Evolutionary conservation across 2,797 vertebrate genomes (phyloP).

Genomic region (Bovichtus variegatus): DNA sequence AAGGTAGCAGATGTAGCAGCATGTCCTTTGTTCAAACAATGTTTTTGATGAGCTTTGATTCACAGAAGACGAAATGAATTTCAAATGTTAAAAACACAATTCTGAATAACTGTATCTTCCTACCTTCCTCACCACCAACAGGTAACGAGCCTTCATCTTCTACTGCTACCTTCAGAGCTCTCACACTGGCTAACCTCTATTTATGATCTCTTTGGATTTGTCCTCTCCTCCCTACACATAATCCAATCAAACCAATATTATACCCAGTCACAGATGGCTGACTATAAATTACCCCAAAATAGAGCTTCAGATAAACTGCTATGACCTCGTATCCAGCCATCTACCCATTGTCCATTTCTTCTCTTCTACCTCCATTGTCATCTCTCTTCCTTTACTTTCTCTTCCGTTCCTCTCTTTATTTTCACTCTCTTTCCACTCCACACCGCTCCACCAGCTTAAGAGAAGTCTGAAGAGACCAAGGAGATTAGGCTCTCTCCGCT

Average conservation of each 20-base stretch:
- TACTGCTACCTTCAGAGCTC: neutral
- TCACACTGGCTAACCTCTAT: constrained; percentile 22
- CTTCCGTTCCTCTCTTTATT: constrained; percentile 18
- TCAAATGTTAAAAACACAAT: constrained; percentile 5
- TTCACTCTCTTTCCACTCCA: constrained; percentile 53
- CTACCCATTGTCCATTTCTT: constrained; percentile 12
- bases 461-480: constrained; percentile 59
- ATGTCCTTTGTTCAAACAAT: constrained; percentile 12
- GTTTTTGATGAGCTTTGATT: constrained; percentile 25
- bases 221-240: constrained; percentile 39
- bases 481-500: constrained; percentile 70
- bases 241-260: constrained; percentile 37
- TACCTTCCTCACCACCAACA: constrained; percentile 19
- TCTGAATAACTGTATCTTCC: neutral
- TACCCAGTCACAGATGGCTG: constrained; percentile 42
- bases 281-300: constrained; percentile 53
- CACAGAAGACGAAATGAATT: constrained; percentile 17
- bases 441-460: constrained; percentile 59
- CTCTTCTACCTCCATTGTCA: constrained; percentile 10
- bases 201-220: constrained; percentile 36
- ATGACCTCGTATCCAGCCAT: constrained; percentile 4
- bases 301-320: constrained; percentile 19
- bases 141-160: constrained; percentile 3
- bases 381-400: constrained; percentile 21
- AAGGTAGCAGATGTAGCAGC: constrained; percentile 36